Percentiles rank a stretch among this genome's conserved stretches.
These are phyloP conservation scores for Synergus gifuensis DNA, from an alignment of 2,888 invertebrate species.

Conservation along the genomic window DNA sequence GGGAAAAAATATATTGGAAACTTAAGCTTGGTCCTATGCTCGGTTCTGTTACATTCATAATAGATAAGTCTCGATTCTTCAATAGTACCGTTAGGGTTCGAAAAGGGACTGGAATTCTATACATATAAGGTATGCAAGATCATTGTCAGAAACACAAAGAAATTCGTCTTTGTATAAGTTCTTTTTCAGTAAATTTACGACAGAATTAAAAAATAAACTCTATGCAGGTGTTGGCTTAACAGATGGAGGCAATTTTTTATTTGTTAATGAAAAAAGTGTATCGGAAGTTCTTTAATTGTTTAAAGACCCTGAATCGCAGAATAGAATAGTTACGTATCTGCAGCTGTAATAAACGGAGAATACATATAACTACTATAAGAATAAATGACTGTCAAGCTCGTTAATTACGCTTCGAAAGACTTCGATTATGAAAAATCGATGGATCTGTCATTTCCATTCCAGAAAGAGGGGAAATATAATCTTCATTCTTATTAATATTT, in stretches of 20 bases:
- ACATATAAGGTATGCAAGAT: neutral
- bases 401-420: constrained; percentile 14
- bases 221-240: neutral
- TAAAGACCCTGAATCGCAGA: constrained; percentile 29
- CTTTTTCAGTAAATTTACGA: neutral
- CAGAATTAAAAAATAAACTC: neutral
- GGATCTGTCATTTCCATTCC: constrained; percentile 8
- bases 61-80: neutral
- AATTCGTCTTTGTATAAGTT: neutral
- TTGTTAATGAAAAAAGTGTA: constrained; percentile 14
- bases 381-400: constrained; percentile 11
- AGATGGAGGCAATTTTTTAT: neutral
- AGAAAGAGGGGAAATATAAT: neutral
- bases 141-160: neutral
- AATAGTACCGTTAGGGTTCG: neutral
- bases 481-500: neutral
- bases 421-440: constrained; percentile 8
- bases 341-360: constrained; percentile 19
- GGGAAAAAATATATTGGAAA: neutral
- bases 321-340: constrained; percentile 29
- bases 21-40: neutral
- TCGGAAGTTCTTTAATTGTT: constrained; percentile 35
- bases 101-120: neutral
- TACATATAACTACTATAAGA: neutral
- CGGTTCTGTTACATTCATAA: too few relatives aligned